Base-by-base conservation (phyloP, 2,113 vertebrate genomes). In the Crotophaga sulcirostris region DNA sequence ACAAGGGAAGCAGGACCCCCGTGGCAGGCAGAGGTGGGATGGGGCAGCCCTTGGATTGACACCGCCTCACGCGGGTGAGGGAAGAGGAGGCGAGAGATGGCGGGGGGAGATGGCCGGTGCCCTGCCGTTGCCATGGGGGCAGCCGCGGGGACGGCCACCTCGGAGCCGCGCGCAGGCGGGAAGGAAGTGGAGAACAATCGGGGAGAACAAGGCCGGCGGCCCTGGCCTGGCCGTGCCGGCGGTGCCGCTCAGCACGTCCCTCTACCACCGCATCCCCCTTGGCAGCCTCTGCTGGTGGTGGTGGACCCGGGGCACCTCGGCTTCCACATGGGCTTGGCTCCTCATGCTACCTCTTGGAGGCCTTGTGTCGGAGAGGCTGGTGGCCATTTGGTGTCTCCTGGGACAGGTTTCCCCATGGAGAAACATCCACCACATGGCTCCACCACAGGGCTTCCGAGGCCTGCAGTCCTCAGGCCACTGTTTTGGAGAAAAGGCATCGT, bases 101-200 rank as follows among this genome's bases (percentile, higher is more conserved):
- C 2, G 2, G 52, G 40, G 11, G 8, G 34, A 52, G 59, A 55
- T 28, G 80, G 72, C 78, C 7, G 6, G 44, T 42, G 9, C 90
- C 44, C 68, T 1, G 2, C 85, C 3, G 84, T 97, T 93, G 79
- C 92, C 90, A 87, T 90, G 92, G 94, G 95, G 91, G 94, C 92
- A 96, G 84, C 83, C 73, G 0, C 1, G 17, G 91, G 94, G 87
- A 90, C 94, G 44, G 89, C 44, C 42, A n/a, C 26, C 47, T 82
- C 45, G 7, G 91, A 95, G 87, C 78, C 23, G 4, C 1, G 52
- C 45, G 5, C 76, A 2, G 76, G 93, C 68, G 87, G 97, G 96
- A 97, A 97, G 97, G 97, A 97, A 97, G 70, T 89, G 84, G 94
- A 96, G 95, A 97, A 97, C 96, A 97, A 97, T 97, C 3, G 5